Evolutionary conservation across 2,113 vertebrate genomes (phyloP), one percentile per base, ranked within the genome.

Genomic region (Ranitomeya imitator): DNA sequence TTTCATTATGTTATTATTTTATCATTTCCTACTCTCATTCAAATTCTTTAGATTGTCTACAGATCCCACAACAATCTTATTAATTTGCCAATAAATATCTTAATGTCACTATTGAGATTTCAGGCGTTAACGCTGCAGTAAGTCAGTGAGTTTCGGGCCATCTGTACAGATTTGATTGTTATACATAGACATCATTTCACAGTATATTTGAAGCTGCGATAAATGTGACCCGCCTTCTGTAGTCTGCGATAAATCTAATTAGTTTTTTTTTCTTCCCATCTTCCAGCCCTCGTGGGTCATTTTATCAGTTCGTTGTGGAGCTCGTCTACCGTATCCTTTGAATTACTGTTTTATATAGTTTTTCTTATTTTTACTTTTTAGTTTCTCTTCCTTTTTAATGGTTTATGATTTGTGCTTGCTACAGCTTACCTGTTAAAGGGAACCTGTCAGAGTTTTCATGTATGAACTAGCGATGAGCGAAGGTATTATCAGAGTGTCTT

Each of bases 241-340:
- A n/a, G 26, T 21, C 51, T 84, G 65, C n/a, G 69, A 31, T 31
- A 31, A 23, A 86, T 79, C 60, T 86, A 69, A 84, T 67, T 76
- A n/a, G 6, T 63, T 55, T 83, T 80, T 55, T 55, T 91, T 81
- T 90, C 87, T 79, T 93, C 90, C 1, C 89, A 71, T 93, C 91
- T 93, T 95, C 26, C 96, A 99, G 98, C 98, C 98, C 13, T 98
- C 97, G 18, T 99, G 98, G 98, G 98, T 99, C 90, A 94, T 94
- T 55, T 92, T 99, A 87, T 99, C 98, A 0, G 97, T 98, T 60
- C 95, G 96, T 83, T 99, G 98, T 96, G 98, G 98, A 93, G 95
- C 96, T 91, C 96, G 99, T 82, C 93, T 99, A 83, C 98, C 98
- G 98, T 99, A 99, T 99, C 98, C 97, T 97, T 97, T 21, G 89